phyloP scores from a whole-genome alignment of 2,113 vertebrate genomes.

The Anoura caudifer region DNA sequence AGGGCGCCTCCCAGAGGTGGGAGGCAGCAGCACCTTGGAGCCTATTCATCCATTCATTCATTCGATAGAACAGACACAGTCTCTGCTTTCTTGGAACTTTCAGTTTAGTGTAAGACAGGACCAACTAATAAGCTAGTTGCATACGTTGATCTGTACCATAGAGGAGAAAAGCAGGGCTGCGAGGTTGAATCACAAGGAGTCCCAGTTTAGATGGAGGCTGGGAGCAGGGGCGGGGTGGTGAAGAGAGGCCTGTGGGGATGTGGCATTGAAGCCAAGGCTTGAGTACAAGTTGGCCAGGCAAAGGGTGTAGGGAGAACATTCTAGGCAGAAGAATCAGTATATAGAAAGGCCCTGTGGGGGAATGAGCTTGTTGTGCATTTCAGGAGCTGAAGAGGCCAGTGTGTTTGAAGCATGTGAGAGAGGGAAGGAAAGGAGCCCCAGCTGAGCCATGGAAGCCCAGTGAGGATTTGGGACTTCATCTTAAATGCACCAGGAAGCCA shows the following conservation, averaged over 20 bases:
- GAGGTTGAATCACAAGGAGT: not conserved
- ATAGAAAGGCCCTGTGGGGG: not conserved
- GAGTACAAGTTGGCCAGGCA: not conserved
- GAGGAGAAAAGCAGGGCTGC: not conserved
- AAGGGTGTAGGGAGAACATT: not conserved
- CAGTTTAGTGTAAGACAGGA: not conserved
- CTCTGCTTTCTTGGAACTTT: not conserved
- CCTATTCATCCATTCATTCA: not conserved
- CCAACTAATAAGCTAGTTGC: not conserved
- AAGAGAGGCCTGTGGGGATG: not conserved
- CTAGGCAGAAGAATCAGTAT: not conserved
- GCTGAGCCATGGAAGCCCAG: accelerated
- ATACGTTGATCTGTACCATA: not conserved
- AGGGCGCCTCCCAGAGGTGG: not conserved
- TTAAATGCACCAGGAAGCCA: not conserved
- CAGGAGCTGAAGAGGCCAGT: not conserved
- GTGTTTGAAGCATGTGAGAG: not conserved
- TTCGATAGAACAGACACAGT: not conserved
- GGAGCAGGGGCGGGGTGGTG: not conserved
- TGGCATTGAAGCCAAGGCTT: not conserved
- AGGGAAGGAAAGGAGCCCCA: accelerated
- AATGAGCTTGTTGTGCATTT: not conserved
- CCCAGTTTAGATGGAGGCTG: not conserved
- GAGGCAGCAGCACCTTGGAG: not conserved
- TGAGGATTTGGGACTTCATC: not conserved